These are phyloP conservation scores for Lithophane ornitopus DNA, from an alignment of 2,888 invertebrate genomes.

Conservation along the genomic window DNA sequence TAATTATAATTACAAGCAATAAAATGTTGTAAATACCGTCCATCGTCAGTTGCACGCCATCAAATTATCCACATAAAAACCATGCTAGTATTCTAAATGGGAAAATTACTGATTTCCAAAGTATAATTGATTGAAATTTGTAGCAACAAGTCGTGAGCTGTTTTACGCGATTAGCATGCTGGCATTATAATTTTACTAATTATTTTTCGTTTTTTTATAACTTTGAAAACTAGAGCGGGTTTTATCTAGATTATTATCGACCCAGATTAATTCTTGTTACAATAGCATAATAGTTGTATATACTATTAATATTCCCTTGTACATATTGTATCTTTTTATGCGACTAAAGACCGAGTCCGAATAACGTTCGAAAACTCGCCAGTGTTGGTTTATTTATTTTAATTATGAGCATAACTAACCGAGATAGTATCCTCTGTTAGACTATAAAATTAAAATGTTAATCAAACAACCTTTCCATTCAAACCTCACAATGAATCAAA, in stretches of 20 bases:
- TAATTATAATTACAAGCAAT: constrained; percentile 57
- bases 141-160: background rate
- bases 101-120: constrained; percentile 47
- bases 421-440: background rate
- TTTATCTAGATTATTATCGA: constrained; percentile 2
- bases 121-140: constrained; percentile 34
- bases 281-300: no score
- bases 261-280: background rate
- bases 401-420: constrained; percentile 7
- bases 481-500: constrained; percentile 34
- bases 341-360: background rate
- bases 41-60: constrained; percentile 42
- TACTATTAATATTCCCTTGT: no score
- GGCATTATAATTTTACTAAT: background rate
- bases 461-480: constrained; percentile 18
- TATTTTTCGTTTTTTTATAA: background rate
- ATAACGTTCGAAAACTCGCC: background rate
- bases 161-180: background rate
- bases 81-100: constrained; percentile 41
- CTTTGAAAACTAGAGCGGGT: background rate
- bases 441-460: constrained; percentile 14
- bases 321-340: background rate
- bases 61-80: constrained; percentile 49
- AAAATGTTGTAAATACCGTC: constrained; percentile 50
- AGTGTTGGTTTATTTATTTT: background rate